Percentiles rank a stretch among this genome's conserved stretches.
Conservation (phyloP, 2,888 invertebrate genomes). For the Stictocephala bisonia region DNA sequence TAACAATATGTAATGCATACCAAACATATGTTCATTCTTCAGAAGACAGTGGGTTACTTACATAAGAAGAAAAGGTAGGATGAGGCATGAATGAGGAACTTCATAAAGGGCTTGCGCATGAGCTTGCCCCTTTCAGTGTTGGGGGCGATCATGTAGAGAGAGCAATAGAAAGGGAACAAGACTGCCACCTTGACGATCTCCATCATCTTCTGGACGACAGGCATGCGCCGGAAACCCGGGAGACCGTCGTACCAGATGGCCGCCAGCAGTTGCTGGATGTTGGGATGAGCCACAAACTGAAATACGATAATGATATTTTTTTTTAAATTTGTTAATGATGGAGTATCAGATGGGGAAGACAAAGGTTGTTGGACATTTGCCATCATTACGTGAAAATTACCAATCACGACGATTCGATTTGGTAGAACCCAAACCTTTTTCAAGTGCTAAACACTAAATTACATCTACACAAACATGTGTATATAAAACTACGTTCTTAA, state of each 20-base stretch:
- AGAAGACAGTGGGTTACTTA: too few relatives aligned
- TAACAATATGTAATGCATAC: too few relatives aligned
- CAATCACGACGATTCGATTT: too few relatives aligned
- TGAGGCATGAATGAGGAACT: constrained; percentile 94
- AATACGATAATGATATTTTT: constrained; percentile 21
- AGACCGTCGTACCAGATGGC: constrained; percentile 96
- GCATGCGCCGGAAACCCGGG: constrained; percentile 90
- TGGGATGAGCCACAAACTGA: constrained; percentile 95
- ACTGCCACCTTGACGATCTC: constrained; percentile 81
- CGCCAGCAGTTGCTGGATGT: constrained; percentile 91
- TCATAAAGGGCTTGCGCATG: constrained; percentile 95
- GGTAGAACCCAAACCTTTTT: too few relatives aligned
- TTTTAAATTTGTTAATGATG: too few relatives aligned
- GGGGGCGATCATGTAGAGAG: constrained; percentile 87
- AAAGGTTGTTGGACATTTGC: too few relatives aligned
- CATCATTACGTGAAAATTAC: too few relatives aligned
- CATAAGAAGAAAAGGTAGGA: constrained; percentile 94
- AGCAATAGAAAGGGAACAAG: constrained; percentile 88
- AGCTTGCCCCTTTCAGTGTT: constrained; percentile 82
- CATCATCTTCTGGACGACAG: constrained; percentile 76
- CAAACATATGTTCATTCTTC: too few relatives aligned
- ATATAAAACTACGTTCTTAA: too few relatives aligned
- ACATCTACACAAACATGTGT: too few relatives aligned
- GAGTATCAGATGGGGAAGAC: too few relatives aligned
- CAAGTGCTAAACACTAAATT: too few relatives aligned